Base-by-base conservation (phyloP, 2,113 vertebrate genomes). In the Tragelaphus imberbis region DNA sequence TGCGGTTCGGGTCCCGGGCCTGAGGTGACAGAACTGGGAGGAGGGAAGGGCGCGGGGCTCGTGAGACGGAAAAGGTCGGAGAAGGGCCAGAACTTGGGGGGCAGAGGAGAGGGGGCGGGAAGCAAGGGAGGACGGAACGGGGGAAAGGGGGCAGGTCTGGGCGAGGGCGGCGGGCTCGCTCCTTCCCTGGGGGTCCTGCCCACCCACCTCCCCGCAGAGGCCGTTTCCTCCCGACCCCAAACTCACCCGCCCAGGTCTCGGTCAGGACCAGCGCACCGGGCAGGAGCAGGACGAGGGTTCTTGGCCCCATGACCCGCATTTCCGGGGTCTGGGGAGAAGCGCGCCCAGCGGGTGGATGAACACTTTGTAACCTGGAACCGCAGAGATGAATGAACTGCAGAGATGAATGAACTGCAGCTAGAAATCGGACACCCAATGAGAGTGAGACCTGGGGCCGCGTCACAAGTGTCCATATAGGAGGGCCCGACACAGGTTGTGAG, bases 311-410 rank as follows among this genome's bases (percentile, higher is more conserved):
- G 23, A 77, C 3, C 8, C 0, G 3, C 56, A 21, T 12, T 36
- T 4, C 12, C 0, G 0, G 6, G 0, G 13, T 61, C 14, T 36
- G n/a, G 0, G 25, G 19, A 75, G 27, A 36, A 27, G 2, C 27
- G 55, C 1, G 65, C 3, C 2, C 1, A 0, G 7, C 9, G 0
- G 4, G 0, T 44, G 12, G 10, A 6, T 28, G 13, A 3, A 4
- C 14, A 27, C 9, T 51, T 80, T 10, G 44, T 51, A 80, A 68
- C 36, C 4, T 0, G 7, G 30, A 3, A 1, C 27, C 15, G 14
- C 6, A 9, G 6, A 3, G n/a, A 1, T 10, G 36, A 21, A 21
- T 40, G 40, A 40, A 40, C 40, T n/a, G n/a, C n/a, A n/a, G n/a
- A n/a, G n/a, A n/a, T n/a, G n/a, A n/a, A n/a, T 36, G 47, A 47